Percentiles rank a stretch among this genome's conserved stretches.
Conservation (phyloP, 2,797 vertebrate genomes). For the Thunnus albacares region DNA sequence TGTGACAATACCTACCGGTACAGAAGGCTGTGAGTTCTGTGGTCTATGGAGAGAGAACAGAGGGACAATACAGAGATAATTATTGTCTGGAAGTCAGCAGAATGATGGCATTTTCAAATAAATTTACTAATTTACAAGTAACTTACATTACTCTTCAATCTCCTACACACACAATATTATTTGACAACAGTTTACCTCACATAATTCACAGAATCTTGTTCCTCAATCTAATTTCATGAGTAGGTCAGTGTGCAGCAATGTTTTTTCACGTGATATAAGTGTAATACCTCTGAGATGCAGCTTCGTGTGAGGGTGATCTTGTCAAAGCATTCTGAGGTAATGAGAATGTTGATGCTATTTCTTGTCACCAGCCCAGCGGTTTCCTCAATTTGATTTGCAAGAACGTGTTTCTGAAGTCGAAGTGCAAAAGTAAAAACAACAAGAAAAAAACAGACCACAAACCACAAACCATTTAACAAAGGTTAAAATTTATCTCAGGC, state of each 20-base stretch:
- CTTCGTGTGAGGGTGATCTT: neutral
- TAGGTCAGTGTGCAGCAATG: neutral
- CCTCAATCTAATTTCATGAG: too few relatives aligned
- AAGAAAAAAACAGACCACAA: neutral
- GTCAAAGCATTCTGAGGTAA: neutral
- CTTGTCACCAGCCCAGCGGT: accelerated
- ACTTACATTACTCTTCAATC: neutral
- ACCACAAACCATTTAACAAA: neutral
- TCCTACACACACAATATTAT: neutral
- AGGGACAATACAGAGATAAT: neutral
- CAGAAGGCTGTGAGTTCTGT: accelerated
- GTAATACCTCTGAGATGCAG: neutral
- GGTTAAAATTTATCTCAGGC: neutral
- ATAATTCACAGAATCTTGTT: too few relatives aligned
- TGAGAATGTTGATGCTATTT: accelerated
- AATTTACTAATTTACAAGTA: too few relatives aligned
- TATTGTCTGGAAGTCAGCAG: neutral
- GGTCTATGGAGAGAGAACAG: constrained; percentile 14
- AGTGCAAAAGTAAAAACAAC: neutral
- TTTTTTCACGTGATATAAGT: neutral
- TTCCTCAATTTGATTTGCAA: accelerated
- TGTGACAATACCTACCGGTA: constrained; percentile 20
- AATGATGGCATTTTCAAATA: neutral
- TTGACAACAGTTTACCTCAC: too few relatives aligned
- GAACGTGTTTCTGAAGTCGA: neutral